These are phyloP conservation scores for Calliopum simillimum DNA, from an alignment of 2,888 invertebrate genomes.

Conservation along the genomic window DNA sequence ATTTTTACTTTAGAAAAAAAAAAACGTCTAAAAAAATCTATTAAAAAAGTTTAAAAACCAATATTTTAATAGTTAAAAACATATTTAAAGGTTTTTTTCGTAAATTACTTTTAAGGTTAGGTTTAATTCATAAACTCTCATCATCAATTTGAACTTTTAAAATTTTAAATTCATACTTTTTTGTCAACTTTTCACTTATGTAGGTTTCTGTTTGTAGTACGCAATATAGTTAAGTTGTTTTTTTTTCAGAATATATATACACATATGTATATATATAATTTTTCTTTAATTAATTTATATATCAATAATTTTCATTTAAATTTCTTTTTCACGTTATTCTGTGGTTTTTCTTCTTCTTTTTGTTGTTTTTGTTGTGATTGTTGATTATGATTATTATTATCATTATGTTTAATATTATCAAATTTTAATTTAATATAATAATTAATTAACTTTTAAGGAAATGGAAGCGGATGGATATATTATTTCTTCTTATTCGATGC, in stretches of 20 bases:
- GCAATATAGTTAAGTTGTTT: slow-evolving; percentile 45
- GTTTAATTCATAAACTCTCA: too few relatives aligned
- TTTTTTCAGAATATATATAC: too few relatives aligned
- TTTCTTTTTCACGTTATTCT: slow-evolving; percentile 18
- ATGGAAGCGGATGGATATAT: slow-evolving; percentile 67
- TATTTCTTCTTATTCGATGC: slow-evolving; percentile 68
- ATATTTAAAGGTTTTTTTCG: too few relatives aligned
- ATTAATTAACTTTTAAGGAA: slow-evolving; percentile 64
- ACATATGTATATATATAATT: slow-evolving; percentile 39
- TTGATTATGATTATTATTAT: slow-evolving; percentile 41
- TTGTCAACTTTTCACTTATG: slow-evolving; percentile 3
- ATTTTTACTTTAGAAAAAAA: too few relatives aligned
- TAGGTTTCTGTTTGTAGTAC: slow-evolving; percentile 26
- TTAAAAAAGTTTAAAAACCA: too few relatives aligned
- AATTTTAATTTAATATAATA: slow-evolving; percentile 52
- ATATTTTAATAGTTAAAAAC: too few relatives aligned
- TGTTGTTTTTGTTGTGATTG: slow-evolving; percentile 33
- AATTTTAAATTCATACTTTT: slow-evolving; percentile 28
- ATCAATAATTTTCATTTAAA: slow-evolving; percentile 10
- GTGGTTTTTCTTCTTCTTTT: slow-evolving; percentile 32
- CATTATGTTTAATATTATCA: slow-evolving; percentile 46
- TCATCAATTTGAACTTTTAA: too few relatives aligned
- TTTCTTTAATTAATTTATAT: slow-evolving; percentile 37
- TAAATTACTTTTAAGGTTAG: too few relatives aligned
- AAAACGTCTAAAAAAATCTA: too few relatives aligned